Evolutionary conservation across 2,888 invertebrate genomes (phyloP), one percentile per base, ranked within the genome.

Genomic region (Chloromyia formosa): DNA sequence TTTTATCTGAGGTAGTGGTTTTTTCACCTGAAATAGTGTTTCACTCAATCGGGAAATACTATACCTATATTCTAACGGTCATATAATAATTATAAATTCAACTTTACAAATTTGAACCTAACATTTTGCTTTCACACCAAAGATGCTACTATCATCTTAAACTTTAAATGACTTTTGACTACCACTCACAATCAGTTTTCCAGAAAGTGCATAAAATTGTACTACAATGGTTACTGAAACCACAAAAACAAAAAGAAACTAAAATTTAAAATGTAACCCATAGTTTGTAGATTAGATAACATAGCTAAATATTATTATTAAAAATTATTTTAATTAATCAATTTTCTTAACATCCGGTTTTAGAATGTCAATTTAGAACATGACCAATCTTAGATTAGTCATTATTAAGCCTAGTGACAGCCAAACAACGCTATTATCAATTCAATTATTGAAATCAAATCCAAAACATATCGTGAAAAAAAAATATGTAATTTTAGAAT

Each of bases 401-500:
- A 56, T 10, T 20, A 40, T 35, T 35, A 7, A 35, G 27, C 7
- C 27, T 35, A 35, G 27, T 35, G 27, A 35, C 27, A n/a, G n/a
- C n/a, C 7, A 35, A 7, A 35, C 27, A 35, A n/a, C n/a, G 27
- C 27, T 35, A 35, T 35, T 35, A 35, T 35, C 27, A 42, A 71
- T 49, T 20, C 58, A 56, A 20, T n/a, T n/a, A n/a, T n/a, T n/a
- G 56, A 40, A 35, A 40, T 12, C n/a, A n/a, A 35, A 58, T 23
- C 54, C 10, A 54, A 23, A 53, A 53, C 22, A 53, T n/a, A 20
- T 40, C 53, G 23, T 69, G 23, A 61, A 14, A 69, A 62, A n/a
- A 74, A 7, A 49, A 75, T 20, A 35, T 71, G 60, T 77, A 76
- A 75, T 74, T 75, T 77, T 74, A 71, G 71, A 71, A 64, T 53